These are phyloP conservation scores for Daktulosphaira vitifoliae DNA, from an alignment of 1,140 invertebrate species.

Conservation along the genomic window DNA sequence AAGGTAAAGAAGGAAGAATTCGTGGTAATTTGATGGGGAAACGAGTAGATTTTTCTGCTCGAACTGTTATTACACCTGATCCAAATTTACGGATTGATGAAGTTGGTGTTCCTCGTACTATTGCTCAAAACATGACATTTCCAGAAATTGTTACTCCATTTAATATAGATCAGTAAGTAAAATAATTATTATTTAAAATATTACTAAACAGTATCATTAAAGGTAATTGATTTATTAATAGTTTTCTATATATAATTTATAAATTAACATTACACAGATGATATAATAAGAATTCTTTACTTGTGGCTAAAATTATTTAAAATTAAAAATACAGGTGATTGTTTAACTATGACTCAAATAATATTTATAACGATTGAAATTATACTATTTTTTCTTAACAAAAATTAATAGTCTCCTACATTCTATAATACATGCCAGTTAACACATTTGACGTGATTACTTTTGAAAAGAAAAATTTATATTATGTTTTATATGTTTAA, in stretches of 20 bases:
- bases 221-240: neutral
- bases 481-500: too few relatives aligned
- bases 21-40: constrained; percentile 99
- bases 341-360: too few relatives aligned
- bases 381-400: too few relatives aligned
- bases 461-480: too few relatives aligned
- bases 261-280: neutral
- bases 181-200: too few relatives aligned
- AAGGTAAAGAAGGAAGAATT: constrained; percentile 96
- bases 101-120: constrained; percentile 95
- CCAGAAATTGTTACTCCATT: constrained; percentile 99
- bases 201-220: too few relatives aligned
- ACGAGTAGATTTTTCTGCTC: constrained; percentile 97
- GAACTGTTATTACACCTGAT: constrained; percentile 99
- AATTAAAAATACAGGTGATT: too few relatives aligned
- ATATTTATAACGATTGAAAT: too few relatives aligned
- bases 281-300: neutral
- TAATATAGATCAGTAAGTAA: constrained; percentile 79
- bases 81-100: constrained; percentile 97
- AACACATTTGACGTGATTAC: too few relatives aligned
- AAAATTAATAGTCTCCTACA: too few relatives aligned
- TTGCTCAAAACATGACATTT: constrained; percentile 98
- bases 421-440: too few relatives aligned
- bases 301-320: too few relatives aligned
- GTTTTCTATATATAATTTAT: neutral